Base-by-base conservation (phyloP, 2,888 invertebrate species). In the Gryllus longicercus region DNA sequence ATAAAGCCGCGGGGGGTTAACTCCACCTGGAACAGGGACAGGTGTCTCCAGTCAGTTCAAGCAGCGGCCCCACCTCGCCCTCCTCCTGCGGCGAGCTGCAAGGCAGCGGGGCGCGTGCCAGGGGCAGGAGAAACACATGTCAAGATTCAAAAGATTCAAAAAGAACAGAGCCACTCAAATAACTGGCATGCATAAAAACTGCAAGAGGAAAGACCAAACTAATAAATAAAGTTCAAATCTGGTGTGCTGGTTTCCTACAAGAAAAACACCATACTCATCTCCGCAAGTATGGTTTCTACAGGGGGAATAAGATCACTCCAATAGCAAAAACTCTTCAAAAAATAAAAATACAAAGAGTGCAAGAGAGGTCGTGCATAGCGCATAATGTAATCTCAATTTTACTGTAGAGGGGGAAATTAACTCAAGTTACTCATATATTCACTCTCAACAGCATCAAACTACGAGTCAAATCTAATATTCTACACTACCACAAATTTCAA, bases 1-100 rank as follows among this genome's bases (percentile, higher is more conserved):
- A 80, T 83, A 83, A 83, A 80, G 83, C 83, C 83, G 82, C 82
- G 82, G 82, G 81, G 83, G 82, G 81, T 79, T 82, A 80, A 83
- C 82, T 82, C 82, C 82, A 83, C 83, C 83, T 83, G 83, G 79
- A 83, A 83, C 83, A 83, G 81, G 82, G 80, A 82, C 82, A 83
- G 81, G 82, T 79, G 81, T 82, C 78, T 81, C 80, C 80, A 76
- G 82, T 82, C 82, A 82, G 81, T 82, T 81, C 25, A 51, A 25
- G 63, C 63, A 51, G 51, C 76, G 50, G 76, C 76, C 79, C 80
- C 21, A 51, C 50, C 14, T 38, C 51, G 51, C 25, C 79, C 51
- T 38, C 38, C 38, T 16, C 49, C 74, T 14, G 74, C 18, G 16
- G 74, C 49, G 51, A 25, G 74, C 74, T 50, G 78, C 50, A 38